Evolutionary conservation across 2,888 invertebrate genomes (phyloP).

Genomic region (Norana najaformis): DNA sequence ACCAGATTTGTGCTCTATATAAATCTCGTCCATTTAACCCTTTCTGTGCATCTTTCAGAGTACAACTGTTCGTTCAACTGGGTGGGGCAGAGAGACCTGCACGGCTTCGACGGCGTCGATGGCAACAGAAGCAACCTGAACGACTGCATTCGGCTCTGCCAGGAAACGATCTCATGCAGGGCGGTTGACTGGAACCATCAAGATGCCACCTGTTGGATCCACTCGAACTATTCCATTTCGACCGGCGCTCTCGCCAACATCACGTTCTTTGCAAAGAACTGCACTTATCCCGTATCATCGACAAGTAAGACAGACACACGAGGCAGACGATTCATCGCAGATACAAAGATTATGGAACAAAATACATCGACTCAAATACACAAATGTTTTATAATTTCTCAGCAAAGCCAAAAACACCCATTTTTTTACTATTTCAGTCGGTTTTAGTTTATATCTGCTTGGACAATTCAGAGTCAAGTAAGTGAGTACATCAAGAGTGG

Average conservation of each 20-base stretch:
- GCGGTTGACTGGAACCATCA: background rate
- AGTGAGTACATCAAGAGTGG: too few relatives aligned
- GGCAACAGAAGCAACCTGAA: background rate
- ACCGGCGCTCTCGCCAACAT: background rate
- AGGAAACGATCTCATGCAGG: background rate
- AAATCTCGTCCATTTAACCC: background rate
- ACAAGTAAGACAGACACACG: background rate
- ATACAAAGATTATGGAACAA: too few relatives aligned
- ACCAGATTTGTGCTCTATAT: background rate
- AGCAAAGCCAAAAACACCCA: too few relatives aligned
- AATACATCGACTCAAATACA: too few relatives aligned
- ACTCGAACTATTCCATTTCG: background rate
- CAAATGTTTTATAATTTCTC: too few relatives aligned
- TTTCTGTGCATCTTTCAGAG: background rate
- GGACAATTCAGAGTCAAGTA: too few relatives aligned
- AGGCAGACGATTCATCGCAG: background rate
- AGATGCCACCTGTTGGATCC: background rate
- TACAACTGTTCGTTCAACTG: background rate
- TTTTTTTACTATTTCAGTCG: too few relatives aligned
- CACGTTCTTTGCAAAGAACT: background rate
- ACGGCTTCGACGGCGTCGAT: background rate
- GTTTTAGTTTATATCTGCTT: too few relatives aligned
- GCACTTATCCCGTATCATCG: background rate
- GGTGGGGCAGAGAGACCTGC: background rate
- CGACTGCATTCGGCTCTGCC: background rate